Base-by-base conservation (phyloP, 2,888 invertebrate genomes). In the Yponomeuta malinellus region DNA sequence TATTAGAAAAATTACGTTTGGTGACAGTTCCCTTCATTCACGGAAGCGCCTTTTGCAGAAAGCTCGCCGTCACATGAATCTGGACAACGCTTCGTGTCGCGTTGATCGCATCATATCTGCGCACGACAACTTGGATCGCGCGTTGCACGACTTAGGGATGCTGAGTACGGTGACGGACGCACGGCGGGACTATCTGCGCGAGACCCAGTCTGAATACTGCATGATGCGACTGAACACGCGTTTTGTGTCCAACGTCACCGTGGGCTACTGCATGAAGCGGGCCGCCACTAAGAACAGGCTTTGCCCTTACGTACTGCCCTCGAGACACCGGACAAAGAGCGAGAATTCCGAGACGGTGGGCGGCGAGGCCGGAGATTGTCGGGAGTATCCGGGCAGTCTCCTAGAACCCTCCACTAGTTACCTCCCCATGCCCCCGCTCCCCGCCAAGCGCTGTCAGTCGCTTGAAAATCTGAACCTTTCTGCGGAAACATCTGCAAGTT, bases 201-300 rank as follows among this genome's bases (percentile, higher is more conserved):
- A 94, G 78, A 87, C 93, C 15, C 88, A 86, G 75, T 83, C 88
- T 10, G 89, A 87, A 76, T 86, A 89, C 77, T 85, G 89, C 78
- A 86, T 93, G 74, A 89, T 93, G 87, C 93, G 93, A 71, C 87
- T 94, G 76, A 94, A 94, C 79, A 93, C 94, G 71, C 90, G 93
- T 74, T 94, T 93, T 80, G 94, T 94, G 52, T 94, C 94, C 70
- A 94, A 94, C 78, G 94, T 94, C 71, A 93, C 94, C 29, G 93
- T 94, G 74, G 94, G 94, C 9, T 93, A 93, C 79, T 92, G 93
- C 78, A 93, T 94, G 87, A 91, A 93, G 77, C 85, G 93, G 74
- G 83, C 90, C 63, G 83, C 93, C 67, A 90, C 89, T 71, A 93
- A 93, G 78, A 93, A 93, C 84, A 89, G 94, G 79, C 92, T 93